Evolutionary conservation across 1,140 invertebrate genomes (phyloP).

Genomic region (Metopolophium dirhodum): DNA sequence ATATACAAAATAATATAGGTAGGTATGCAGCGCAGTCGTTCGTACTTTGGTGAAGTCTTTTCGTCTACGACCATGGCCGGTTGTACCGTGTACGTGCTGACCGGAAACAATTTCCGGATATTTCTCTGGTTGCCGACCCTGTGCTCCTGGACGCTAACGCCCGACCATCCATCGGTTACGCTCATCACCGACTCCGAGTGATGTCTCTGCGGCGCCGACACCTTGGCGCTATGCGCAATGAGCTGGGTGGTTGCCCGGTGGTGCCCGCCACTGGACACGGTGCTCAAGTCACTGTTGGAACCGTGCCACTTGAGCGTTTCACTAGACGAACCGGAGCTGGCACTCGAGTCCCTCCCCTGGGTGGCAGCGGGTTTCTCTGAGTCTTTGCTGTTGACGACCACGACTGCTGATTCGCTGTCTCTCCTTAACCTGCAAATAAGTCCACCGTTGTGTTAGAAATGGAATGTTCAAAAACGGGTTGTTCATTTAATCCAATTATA

Average conservation of each 20-base stretch:
- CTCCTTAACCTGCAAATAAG: slow-evolving; percentile 65
- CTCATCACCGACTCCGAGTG: slow-evolving; percentile 73
- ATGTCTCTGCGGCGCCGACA: slow-evolving; percentile 80
- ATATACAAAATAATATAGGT: not conserved
- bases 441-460: not conserved
- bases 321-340: slow-evolving; percentile 72
- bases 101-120: slow-evolving; percentile 66
- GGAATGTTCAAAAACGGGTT: not conserved
- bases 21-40: not conserved
- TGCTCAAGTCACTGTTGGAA: slow-evolving; percentile 67
- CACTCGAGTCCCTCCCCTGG: slow-evolving; percentile 73
- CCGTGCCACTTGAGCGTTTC: slow-evolving; percentile 83
- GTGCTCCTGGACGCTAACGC: slow-evolving; percentile 13
- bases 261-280: slow-evolving; percentile 59
- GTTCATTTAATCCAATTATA: not conserved
- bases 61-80: slow-evolving; percentile 46
- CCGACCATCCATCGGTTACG: slow-evolving; percentile 8
- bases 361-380: slow-evolving; percentile 61
- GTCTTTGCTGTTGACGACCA: slow-evolving; percentile 50
- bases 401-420: slow-evolving; percentile 70
- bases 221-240: slow-evolving; percentile 80
- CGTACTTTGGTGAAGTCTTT: slow-evolving; percentile 59
- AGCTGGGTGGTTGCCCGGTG: slow-evolving; percentile 65
- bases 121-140: slow-evolving; percentile 64
- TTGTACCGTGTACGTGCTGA: slow-evolving; percentile 69